These are phyloP conservation scores for Mayetiola destructor DNA, from an alignment of 2,888 invertebrate genomes.

Conservation along the genomic window DNA sequence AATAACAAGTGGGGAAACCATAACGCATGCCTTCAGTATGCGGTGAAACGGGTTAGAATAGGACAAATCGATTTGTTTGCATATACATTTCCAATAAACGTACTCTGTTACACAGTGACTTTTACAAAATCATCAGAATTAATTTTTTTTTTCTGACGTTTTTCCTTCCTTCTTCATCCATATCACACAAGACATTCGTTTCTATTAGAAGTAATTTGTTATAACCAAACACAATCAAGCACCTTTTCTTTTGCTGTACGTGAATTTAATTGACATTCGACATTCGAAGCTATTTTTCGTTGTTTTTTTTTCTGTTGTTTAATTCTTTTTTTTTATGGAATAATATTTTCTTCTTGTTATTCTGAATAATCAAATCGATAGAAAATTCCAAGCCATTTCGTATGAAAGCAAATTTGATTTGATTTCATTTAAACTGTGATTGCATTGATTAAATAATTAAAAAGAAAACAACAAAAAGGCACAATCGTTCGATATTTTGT, in stretches of 20 bases:
- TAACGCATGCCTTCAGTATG: neutral
- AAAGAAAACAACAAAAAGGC: too few relatives aligned
- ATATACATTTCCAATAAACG: too few relatives aligned
- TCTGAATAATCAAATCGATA: too few relatives aligned
- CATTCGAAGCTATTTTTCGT: neutral
- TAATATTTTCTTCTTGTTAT: too few relatives aligned
- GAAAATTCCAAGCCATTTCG: too few relatives aligned
- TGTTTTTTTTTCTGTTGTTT: too few relatives aligned
- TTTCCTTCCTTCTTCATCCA: neutral
- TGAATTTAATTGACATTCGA: slow-evolving; percentile 8
- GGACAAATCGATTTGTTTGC: neutral
- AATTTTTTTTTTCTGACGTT: too few relatives aligned
- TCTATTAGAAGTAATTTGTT: neutral
- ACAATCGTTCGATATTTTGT: too few relatives aligned
- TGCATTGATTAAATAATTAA: too few relatives aligned
- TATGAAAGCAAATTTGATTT: too few relatives aligned
- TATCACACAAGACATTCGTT: neutral
- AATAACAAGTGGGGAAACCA: slow-evolving; percentile 6
- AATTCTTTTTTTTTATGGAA: too few relatives aligned
- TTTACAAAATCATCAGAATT: slow-evolving; percentile 7
- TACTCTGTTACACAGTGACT: slow-evolving; percentile 7
- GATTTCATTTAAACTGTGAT: too few relatives aligned
- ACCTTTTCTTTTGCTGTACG: neutral
- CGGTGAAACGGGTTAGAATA: neutral
- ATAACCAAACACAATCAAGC: neutral